A percentile compares a stretch with the other conserved stretches of the same genome.
These are phyloP conservation scores for Campaea margaritaria DNA, from an alignment of 2,888 invertebrate genomes.

Conservation along the genomic window DNA sequence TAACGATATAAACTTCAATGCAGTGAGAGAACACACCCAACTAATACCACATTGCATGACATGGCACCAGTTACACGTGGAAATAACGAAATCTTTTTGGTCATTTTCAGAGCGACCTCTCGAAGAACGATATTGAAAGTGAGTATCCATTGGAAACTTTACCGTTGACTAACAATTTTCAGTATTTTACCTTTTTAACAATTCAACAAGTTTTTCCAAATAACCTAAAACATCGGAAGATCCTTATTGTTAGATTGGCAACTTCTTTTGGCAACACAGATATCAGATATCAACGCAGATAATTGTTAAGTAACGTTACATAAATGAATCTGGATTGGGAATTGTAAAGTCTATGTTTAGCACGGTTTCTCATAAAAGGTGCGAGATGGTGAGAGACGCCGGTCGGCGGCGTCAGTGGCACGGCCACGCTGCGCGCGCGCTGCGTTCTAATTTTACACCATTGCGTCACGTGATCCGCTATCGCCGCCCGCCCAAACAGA, in stretches of 20 bases:
- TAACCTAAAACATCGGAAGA: not conserved
- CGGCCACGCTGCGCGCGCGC: conserved; percentile 71
- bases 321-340: conserved; percentile 53
- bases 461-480: conserved; percentile 77
- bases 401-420: conserved; percentile 62
- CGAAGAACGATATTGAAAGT: conserved; percentile 95
- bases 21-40: conserved; percentile 60
- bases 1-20: conserved; percentile 59
- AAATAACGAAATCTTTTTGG: conserved; percentile 79
- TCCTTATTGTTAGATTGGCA: not conserved
- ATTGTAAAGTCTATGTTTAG: conserved; percentile 75
- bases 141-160: conserved; percentile 81
- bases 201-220: not conserved
- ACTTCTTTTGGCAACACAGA: not conserved
- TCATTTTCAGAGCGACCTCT: conserved; percentile 93
- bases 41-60: conserved; percentile 64
- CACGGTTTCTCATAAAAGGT: conserved; percentile 79
- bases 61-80: conserved; percentile 59
- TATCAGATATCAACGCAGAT: conserved; percentile 2
- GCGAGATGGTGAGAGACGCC: conserved; percentile 72
- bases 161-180: conserved; percentile 16
- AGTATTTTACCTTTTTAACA: conserved; percentile 7
- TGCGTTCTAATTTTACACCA: conserved; percentile 78
- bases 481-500: conserved; percentile 83
- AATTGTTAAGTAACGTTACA: conserved; percentile 43